Evolutionary conservation across 2,888 invertebrate genomes (phyloP).

Genomic region (Drosophila peninsularis): DNA sequence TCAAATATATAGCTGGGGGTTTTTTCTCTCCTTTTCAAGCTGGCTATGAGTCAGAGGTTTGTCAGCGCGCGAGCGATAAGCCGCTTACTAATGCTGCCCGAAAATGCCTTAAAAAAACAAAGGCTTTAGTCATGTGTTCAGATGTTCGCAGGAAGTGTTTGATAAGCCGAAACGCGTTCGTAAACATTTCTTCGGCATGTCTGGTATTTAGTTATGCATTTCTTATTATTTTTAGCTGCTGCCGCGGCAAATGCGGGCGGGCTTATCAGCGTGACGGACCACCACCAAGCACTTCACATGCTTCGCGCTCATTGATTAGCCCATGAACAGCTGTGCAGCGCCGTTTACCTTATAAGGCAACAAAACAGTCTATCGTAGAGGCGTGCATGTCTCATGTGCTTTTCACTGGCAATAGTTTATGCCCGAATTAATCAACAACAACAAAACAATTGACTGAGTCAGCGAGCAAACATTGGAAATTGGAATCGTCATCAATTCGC

Average conservation of each 20-base stretch:
- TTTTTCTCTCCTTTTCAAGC: neutral
- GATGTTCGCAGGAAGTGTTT: constrained; percentile 47
- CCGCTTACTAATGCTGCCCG: constrained; percentile 27
- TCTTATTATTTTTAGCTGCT: constrained; percentile 6
- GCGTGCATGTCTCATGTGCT: constrained; percentile 13
- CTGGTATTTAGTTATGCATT: neutral
- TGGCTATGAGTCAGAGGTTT: constrained; percentile 31
- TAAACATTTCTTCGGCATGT: neutral
- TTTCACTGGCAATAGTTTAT: constrained; percentile 30
- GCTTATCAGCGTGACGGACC: constrained; percentile 48
- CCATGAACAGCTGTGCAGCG: constrained; percentile 30
- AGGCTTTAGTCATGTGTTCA: constrained; percentile 6
- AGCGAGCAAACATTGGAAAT: constrained; percentile 53
- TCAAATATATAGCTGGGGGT: constrained; percentile 9
- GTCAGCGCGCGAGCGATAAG: constrained; percentile 42
- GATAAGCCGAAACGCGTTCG: constrained; percentile 36
- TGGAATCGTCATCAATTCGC: constrained; percentile 58
- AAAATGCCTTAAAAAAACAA: constrained; percentile 23
- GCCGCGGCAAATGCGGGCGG: constrained; percentile 28
- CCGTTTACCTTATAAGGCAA: constrained; percentile 65
- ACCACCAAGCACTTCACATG: constrained; percentile 9
- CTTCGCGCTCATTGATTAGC: constrained; percentile 45
- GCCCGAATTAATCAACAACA: constrained; percentile 57
- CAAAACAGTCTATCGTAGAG: constrained; percentile 22
- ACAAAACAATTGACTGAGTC: constrained; percentile 53